Percentiles rank a stretch among this genome's conserved stretches.
Evolutionary conservation across 2,797 vertebrate genomes (phyloP).

Genomic region (Halcyon chelicuti): DNA sequence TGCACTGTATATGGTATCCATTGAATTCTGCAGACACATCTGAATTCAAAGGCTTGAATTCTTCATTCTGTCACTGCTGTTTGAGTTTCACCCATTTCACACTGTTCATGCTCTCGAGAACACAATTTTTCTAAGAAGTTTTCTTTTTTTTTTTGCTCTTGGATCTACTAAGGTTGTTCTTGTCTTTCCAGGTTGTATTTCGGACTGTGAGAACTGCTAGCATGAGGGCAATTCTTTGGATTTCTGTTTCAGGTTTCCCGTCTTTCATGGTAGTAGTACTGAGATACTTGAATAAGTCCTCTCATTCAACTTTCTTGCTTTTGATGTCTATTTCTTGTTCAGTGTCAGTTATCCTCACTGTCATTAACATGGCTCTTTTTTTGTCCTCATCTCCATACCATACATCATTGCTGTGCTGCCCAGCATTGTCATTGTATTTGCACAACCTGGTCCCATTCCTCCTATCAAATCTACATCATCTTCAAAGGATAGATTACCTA

Average conservation of each 20-base stretch:
- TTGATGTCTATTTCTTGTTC: slow-evolving; percentile 56
- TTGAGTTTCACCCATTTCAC: slow-evolving; percentile 53
- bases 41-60: slow-evolving; percentile 69
- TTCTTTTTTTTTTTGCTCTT: not conserved
- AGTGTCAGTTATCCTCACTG: slow-evolving; percentile 42
- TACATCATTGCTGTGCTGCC: not conserved
- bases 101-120: slow-evolving; percentile 46
- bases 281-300: slow-evolving; percentile 47
- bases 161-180: slow-evolving; percentile 51
- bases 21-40: slow-evolving; percentile 57
- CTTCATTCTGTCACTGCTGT: slow-evolving; percentile 46
- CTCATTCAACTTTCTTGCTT: slow-evolving; percentile 49
- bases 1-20: slow-evolving; percentile 26
- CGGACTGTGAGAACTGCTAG: slow-evolving; percentile 23
- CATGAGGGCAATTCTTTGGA: slow-evolving; percentile 36
- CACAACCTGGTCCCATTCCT: not conserved
- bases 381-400: slow-evolving; percentile 42
- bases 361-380: slow-evolving; percentile 14
- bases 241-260: slow-evolving; percentile 39
- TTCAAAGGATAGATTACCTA: slow-evolving; percentile 40
- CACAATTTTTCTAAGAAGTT: slow-evolving; percentile 39
- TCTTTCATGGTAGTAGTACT: slow-evolving; percentile 53
- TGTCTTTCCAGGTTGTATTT: slow-evolving; percentile 44
- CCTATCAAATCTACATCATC: slow-evolving; percentile 9
- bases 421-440: slow-evolving; percentile 15